These are phyloP conservation scores for Acheta domesticus DNA, from an alignment of 2,888 invertebrate genomes.

Conservation along the genomic window DNA sequence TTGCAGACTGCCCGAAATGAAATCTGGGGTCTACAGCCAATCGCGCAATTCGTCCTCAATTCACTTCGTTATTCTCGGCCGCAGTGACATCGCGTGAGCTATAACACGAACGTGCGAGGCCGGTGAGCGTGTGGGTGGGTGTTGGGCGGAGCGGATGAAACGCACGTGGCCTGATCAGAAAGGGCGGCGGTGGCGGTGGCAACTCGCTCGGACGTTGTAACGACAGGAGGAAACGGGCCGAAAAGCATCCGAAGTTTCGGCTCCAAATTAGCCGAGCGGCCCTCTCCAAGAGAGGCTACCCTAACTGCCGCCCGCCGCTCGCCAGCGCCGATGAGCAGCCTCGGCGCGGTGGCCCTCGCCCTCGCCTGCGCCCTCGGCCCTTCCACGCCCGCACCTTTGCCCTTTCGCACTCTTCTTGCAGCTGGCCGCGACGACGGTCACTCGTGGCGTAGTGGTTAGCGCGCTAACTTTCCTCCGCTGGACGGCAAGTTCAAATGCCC, in stretches of 20 bases:
- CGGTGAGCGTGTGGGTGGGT: too few relatives aligned
- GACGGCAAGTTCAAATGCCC: too few relatives aligned
- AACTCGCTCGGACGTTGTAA: neutral
- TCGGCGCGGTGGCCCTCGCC: too few relatives aligned
- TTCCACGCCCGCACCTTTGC: too few relatives aligned
- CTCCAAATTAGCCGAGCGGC: neutral
- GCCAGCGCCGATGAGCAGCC: neutral
- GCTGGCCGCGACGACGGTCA: too few relatives aligned
- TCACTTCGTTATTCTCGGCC: constrained; percentile 8
- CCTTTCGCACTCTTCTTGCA: too few relatives aligned
- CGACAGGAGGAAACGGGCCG: neutral
- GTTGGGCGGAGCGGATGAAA: too few relatives aligned
- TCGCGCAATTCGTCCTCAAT: neutral
- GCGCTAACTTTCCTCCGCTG: too few relatives aligned
- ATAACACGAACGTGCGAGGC: neutral
- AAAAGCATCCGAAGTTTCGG: neutral
- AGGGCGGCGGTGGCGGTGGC: too few relatives aligned
- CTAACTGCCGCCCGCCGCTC: neutral
- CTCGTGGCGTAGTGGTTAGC: too few relatives aligned
- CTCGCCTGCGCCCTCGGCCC: too few relatives aligned
- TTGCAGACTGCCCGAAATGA: neutral
- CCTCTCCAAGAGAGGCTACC: neutral
- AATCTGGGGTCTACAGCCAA: neutral
- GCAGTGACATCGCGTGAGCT: neutral
- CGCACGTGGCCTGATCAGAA: too few relatives aligned